Evolutionary conservation across 2,888 invertebrate genomes (phyloP).

Genomic region (Gymnoscelis rufifasciata): DNA sequence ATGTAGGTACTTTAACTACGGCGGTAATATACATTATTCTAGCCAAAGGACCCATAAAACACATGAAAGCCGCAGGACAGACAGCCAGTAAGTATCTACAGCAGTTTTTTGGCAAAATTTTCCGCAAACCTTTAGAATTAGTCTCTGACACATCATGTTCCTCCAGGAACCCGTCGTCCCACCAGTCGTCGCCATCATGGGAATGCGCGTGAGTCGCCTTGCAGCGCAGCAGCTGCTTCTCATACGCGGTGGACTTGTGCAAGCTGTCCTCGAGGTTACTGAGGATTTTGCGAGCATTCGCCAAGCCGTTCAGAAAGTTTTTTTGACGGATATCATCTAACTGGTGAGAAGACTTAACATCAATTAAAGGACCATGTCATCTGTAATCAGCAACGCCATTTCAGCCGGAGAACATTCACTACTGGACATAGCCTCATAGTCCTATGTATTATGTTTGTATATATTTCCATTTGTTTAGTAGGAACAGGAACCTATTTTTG

Average conservation of each 20-base stretch:
- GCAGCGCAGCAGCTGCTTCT: constrained; percentile 49
- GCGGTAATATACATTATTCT: too few species aligned
- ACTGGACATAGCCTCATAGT: too few species aligned
- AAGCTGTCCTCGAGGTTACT: constrained; percentile 52
- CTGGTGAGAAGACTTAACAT: too few species aligned
- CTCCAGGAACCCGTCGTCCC: constrained; percentile 40
- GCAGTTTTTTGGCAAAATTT: neutral
- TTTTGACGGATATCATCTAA: constrained; percentile 33
- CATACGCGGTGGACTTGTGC: constrained; percentile 51
- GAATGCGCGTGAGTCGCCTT: constrained; percentile 47
- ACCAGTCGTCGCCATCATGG: constrained; percentile 42
- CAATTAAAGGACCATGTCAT: too few species aligned
- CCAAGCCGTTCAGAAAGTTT: constrained; percentile 49
- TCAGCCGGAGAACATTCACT: too few species aligned
- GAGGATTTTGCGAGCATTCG: constrained; percentile 52
- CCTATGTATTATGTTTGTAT: too few species aligned
- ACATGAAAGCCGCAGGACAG: neutral
- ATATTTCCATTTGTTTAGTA: too few species aligned
- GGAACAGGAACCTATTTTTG: too few species aligned
- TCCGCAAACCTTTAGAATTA: constrained; percentile 11
- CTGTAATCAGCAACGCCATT: too few species aligned
- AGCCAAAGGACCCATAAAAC: too few species aligned
- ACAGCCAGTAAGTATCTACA: too few species aligned
- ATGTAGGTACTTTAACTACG: too few species aligned
- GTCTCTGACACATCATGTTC: constrained; percentile 30